These are phyloP conservation scores for Calliopsis andreniformis DNA, from an alignment of 1,140 invertebrate species.

Conservation along the genomic window DNA sequence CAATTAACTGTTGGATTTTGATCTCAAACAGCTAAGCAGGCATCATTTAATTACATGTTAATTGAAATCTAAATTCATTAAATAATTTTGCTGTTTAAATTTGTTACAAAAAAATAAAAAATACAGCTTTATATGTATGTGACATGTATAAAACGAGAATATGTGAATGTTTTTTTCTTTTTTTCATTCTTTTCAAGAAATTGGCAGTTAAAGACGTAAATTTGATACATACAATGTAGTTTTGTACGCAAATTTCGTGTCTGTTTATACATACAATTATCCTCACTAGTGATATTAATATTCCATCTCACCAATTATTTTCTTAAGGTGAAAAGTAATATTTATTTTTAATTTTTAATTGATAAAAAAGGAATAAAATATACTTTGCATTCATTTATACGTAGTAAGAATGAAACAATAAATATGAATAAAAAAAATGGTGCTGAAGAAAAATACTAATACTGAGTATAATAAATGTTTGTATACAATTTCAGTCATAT, in stretches of 20 bases:
- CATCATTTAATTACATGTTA: neutral
- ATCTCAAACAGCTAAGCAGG: too few species aligned
- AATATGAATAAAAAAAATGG: constrained; percentile 20
- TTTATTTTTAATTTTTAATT: too few species aligned
- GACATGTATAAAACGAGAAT: constrained; percentile 33
- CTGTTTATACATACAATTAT: constrained; percentile 43
- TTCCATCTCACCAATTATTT: constrained; percentile 57
- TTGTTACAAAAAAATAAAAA: constrained; percentile 38
- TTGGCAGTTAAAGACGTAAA: constrained; percentile 21
- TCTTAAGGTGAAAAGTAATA: constrained; percentile 23
- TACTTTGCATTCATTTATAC: neutral
- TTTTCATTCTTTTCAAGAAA: neutral
- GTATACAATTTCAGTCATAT: neutral
- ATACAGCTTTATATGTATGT: constrained; percentile 27
- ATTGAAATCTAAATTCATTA: constrained; percentile 18
- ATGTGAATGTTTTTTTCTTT: constrained; percentile 25
- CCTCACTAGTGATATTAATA: constrained; percentile 34
- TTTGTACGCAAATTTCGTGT: constrained; percentile 43
- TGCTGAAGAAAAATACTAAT: constrained; percentile 9
- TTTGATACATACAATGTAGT: constrained; percentile 29
- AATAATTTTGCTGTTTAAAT: constrained; percentile 21
- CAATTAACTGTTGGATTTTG: too few species aligned
- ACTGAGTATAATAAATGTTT: constrained; percentile 8
- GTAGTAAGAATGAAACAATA: neutral
- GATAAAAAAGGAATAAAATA: too few species aligned